phyloP scores from a whole-genome alignment of 2,888 invertebrate species.

The Elmis aenea region DNA sequence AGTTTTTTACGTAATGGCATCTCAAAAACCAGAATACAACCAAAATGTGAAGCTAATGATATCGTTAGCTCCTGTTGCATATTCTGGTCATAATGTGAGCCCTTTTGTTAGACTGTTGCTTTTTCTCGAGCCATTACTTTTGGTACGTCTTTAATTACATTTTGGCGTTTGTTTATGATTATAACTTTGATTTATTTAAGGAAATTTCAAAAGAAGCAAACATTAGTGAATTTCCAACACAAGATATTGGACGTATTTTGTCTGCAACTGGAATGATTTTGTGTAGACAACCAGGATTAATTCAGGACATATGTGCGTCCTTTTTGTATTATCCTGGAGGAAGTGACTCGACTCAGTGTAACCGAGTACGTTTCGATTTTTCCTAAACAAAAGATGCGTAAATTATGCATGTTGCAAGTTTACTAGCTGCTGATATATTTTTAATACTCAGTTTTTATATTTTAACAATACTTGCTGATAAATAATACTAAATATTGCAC shows the following conservation, averaged over 20 bases:
- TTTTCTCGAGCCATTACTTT: constrained; percentile 7
- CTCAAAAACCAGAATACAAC: constrained; percentile 55
- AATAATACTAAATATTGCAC: too few relatives aligned
- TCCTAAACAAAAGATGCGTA: too few relatives aligned
- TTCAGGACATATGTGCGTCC: constrained; percentile 13
- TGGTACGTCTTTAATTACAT: too few relatives aligned
- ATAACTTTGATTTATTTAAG: too few relatives aligned
- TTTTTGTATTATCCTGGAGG: constrained; percentile 13
- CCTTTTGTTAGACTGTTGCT: constrained; percentile 42
- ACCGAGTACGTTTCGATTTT: constrained; percentile 19
- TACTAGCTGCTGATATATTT: too few relatives aligned
- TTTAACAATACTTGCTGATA: too few relatives aligned
- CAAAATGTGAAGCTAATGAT: constrained; percentile 55
- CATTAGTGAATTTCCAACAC: constrained; percentile 20
- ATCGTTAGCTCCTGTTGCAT: constrained; percentile 59
- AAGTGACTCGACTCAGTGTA: constrained; percentile 16
- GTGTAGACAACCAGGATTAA: constrained; percentile 5
- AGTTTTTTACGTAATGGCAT: constrained; percentile 57
- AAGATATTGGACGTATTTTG: too few relatives aligned
- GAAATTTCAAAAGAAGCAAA: constrained; percentile 12
- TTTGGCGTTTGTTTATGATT: too few relatives aligned
- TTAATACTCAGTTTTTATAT: too few relatives aligned
- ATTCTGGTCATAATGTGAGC: constrained; percentile 48
- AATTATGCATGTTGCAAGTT: too few relatives aligned
- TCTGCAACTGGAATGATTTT: constrained; percentile 1